Percentiles rank a stretch among this genome's conserved stretches.
These are phyloP conservation scores for Pipa parva DNA, from an alignment of 2,113 vertebrate species.

Conservation along the genomic window DNA sequence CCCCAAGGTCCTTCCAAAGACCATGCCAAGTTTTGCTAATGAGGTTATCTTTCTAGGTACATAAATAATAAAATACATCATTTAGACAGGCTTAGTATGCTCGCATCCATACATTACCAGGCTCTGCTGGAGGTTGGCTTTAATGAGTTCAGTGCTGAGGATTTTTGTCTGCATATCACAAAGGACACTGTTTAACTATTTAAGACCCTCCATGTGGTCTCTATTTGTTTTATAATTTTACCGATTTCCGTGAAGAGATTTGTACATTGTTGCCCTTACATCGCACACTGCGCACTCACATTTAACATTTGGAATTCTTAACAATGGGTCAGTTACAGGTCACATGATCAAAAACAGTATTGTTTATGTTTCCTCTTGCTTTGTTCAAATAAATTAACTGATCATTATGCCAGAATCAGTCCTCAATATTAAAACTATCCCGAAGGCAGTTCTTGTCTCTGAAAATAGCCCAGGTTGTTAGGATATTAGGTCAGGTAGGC, in stretches of 20 bases:
- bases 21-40: background rate
- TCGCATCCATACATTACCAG: slow-evolving; percentile 9
- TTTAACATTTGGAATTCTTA: background rate
- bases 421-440: no score
- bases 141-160: slow-evolving; percentile 24
- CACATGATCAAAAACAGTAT: no score
- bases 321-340: no score
- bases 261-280: background rate
- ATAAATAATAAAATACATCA: slow-evolving; percentile 30
- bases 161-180: slow-evolving; percentile 14
- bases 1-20: background rate
- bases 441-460: no score
- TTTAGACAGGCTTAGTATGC: slow-evolving; percentile 1
- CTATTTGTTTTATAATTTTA: background rate
- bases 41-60: slow-evolving; percentile 6
- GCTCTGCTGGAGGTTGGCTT: slow-evolving; percentile 19
- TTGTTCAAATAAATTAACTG: no score
- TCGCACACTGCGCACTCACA: background rate
- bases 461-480: no score
- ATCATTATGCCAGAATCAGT: no score
- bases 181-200: slow-evolving; percentile 22
- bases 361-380: no score
- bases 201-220: slow-evolving; percentile 15
- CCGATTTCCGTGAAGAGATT: background rate
- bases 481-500: no score